phyloP scores from a whole-genome alignment of 2,888 invertebrate species.

The Eumacrocentrus americanus region DNA sequence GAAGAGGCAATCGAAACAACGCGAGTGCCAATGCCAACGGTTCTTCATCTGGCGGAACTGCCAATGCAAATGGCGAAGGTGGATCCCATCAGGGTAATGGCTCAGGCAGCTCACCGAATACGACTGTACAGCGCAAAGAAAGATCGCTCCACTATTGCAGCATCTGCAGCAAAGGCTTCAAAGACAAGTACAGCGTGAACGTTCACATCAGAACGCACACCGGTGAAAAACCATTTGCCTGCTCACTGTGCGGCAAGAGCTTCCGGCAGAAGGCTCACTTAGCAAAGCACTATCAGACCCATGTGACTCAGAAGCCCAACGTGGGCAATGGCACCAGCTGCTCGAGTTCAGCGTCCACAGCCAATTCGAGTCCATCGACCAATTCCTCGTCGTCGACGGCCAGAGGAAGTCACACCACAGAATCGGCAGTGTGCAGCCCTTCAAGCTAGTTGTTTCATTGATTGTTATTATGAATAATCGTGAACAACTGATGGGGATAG shows the following conservation, averaged over 20 bases:
- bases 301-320: slow-evolving; percentile 81
- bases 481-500: not conserved
- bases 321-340: slow-evolving; percentile 66
- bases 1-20: slow-evolving; percentile 63
- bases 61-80: slow-evolving; percentile 43
- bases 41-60: slow-evolving; percentile 53
- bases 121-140: slow-evolving; percentile 79
- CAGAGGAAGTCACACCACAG: slow-evolving; percentile 32
- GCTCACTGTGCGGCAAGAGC: slow-evolving; percentile 91
- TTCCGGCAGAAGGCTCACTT: slow-evolving; percentile 91
- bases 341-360: slow-evolving; percentile 40
- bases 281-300: slow-evolving; percentile 92
- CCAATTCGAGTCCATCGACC: slow-evolving; percentile 37
- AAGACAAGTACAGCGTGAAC: slow-evolving; percentile 96
- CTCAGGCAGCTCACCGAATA: slow-evolving; percentile 66
- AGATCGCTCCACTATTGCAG: slow-evolving; percentile 89
- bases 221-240: slow-evolving; percentile 96
- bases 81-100: slow-evolving; percentile 56
- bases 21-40: slow-evolving; percentile 62
- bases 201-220: slow-evolving; percentile 98
- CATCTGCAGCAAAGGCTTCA: slow-evolving; percentile 92
- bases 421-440: slow-evolving; percentile 42
- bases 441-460: slow-evolving; percentile 48
- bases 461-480: not conserved
- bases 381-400: slow-evolving; percentile 31